A percentile compares a stretch with the other conserved stretches of the same genome.
Evolutionary conservation across 2,113 vertebrate genomes (phyloP).

Genomic region (Dendrocopos noguchii): DNA sequence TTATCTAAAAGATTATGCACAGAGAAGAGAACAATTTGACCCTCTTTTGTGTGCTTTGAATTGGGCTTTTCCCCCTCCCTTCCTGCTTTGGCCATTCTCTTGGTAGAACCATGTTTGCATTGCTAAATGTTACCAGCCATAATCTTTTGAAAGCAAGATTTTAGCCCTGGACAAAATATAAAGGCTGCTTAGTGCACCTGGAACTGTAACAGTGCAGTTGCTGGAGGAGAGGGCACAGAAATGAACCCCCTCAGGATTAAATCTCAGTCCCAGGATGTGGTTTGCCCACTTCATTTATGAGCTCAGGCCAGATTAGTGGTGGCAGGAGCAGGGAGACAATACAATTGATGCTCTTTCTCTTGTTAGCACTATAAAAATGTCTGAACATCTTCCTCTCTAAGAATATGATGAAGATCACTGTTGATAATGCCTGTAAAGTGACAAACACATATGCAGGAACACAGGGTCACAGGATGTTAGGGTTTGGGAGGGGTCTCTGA

Average conservation of each 20-base stretch:
- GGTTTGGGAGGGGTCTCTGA: no score
- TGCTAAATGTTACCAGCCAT: neutral
- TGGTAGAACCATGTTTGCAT: neutral
- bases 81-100: neutral
- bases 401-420: accelerated
- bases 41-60: neutral
- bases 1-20: neutral
- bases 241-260: neutral
- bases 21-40: neutral
- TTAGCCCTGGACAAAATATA: neutral
- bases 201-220: neutral
- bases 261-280: neutral
- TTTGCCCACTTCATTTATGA: neutral
- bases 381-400: neutral
- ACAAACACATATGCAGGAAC: no score
- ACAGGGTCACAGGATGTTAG: no score
- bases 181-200: neutral
- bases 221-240: neutral
- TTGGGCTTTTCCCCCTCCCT: neutral
- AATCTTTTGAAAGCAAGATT: neutral
- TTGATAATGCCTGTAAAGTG: neutral
- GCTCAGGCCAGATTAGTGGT: neutral
- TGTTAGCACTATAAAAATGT: neutral
- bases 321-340: neutral
- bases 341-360: accelerated